These are phyloP conservation scores for Tetraneura akinire DNA, from an alignment of 1,140 invertebrate genomes.

Conservation along the genomic window DNA sequence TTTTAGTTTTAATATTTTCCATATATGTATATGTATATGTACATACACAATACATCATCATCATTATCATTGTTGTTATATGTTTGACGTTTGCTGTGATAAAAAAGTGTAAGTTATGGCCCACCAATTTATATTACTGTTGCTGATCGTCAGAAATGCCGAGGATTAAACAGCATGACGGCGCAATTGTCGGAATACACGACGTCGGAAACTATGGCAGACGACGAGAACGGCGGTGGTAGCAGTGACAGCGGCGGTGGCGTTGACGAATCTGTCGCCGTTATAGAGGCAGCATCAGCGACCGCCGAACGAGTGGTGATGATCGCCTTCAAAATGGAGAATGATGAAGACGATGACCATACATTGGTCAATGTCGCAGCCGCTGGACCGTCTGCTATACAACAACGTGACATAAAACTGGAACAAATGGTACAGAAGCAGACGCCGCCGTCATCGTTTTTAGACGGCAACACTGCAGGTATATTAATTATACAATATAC, in stretches of 20 bases:
- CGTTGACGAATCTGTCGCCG: too few species aligned
- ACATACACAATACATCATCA: neutral
- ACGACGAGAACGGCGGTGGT: constrained; percentile 28
- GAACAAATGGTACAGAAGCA: neutral
- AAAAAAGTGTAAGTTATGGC: constrained; percentile 47
- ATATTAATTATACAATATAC: too few species aligned
- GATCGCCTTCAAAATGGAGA: constrained; percentile 42
- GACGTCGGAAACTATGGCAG: neutral
- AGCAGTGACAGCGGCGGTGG: neutral
- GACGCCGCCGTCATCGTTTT: neutral
- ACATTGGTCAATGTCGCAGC: neutral
- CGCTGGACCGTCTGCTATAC: neutral
- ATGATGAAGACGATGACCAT: neutral
- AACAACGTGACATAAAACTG: neutral
- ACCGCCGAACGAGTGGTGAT: constrained; percentile 25
- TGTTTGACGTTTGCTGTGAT: neutral
- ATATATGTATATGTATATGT: neutral
- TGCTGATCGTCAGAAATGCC: neutral
- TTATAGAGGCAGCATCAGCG: neutral
- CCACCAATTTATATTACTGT: constrained; percentile 25
- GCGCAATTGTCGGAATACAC: constrained; percentile 33
- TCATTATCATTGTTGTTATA: neutral
- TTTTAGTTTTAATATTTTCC: neutral
- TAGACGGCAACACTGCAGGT: constrained; percentile 8
- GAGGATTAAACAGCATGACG: constrained; percentile 11